phyloP scores from a whole-genome alignment of 2,888 invertebrate species.

The Nomada ruficornis region DNA sequence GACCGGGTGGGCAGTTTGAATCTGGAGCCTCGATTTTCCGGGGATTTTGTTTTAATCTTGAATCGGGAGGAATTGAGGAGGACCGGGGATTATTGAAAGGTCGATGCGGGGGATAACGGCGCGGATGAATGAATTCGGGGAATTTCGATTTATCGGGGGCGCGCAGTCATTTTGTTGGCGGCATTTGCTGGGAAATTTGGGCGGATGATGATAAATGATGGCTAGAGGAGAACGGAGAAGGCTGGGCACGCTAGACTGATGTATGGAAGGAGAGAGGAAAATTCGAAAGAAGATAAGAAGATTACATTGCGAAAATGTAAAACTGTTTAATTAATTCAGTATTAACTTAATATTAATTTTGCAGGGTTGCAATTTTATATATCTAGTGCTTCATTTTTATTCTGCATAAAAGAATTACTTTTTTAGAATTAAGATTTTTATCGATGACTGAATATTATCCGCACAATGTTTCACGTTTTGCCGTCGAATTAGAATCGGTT shows the following conservation, averaged over 20 bases:
- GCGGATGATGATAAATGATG: not conserved
- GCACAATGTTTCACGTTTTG: too few relatives aligned
- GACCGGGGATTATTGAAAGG: constrained; percentile 14
- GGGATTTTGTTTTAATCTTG: constrained; percentile 43
- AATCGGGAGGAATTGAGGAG: constrained; percentile 12
- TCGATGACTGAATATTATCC: too few relatives aligned
- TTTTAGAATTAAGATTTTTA: too few relatives aligned
- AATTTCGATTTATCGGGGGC: not conserved
- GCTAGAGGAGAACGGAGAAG: not conserved
- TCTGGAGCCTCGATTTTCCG: constrained; percentile 22
- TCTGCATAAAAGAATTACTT: too few relatives aligned
- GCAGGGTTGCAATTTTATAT: too few relatives aligned
- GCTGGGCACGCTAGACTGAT: not conserved
- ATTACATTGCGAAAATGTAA: not conserved
- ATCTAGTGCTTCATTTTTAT: too few relatives aligned
- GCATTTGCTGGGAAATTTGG: not conserved
- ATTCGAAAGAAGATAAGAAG: not conserved
- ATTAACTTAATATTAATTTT: not conserved
- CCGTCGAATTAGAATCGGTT: too few relatives aligned
- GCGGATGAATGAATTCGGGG: not conserved
- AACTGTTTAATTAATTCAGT: too few relatives aligned
- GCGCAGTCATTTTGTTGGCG: not conserved
- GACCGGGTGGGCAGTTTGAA: not conserved
- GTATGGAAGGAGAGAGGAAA: not conserved
- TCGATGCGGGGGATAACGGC: not conserved